These are phyloP conservation scores for Trichopoda pennipes DNA, from an alignment of 2,888 invertebrate species.

Conservation along the genomic window DNA sequence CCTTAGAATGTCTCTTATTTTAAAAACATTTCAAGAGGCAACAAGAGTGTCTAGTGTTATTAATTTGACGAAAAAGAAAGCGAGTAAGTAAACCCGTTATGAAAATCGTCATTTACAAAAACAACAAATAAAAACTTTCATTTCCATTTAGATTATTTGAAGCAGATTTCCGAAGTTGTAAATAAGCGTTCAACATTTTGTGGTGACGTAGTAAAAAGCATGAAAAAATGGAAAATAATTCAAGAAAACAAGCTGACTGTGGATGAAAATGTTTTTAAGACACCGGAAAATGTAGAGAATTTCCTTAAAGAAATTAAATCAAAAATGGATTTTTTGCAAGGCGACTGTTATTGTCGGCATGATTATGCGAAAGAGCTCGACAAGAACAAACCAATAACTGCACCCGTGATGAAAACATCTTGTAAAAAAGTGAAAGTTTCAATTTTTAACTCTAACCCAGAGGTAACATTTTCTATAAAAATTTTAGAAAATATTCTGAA, in stretches of 20 bases:
- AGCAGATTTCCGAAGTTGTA: neutral
- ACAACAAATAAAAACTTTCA: neutral
- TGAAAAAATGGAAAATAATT: conserved; percentile 76
- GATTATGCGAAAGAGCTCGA: conserved; percentile 1
- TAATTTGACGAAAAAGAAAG: neutral
- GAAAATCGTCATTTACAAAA: no score
- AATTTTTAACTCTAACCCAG: no score
- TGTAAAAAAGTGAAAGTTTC: no score
- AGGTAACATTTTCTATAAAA: no score
- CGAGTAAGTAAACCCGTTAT: neutral
- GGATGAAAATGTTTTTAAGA: conserved; percentile 71
- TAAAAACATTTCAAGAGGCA: conserved; percentile 72
- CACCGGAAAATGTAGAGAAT: conserved; percentile 73
- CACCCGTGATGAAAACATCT: no score
- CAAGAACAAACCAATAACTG: neutral
- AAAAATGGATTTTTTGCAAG: conserved; percentile 54
- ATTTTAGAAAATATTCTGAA: no score
- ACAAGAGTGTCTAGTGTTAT: conserved; percentile 15
- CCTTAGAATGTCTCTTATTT: conserved; percentile 73
- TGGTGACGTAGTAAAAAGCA: conserved; percentile 75
- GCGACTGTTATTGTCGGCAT: conserved; percentile 69
- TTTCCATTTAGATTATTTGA: neutral
- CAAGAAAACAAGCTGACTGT: conserved; percentile 68
- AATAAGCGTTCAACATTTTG: conserved; percentile 66
- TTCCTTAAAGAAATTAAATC: conserved; percentile 73